Evolutionary conservation across 2,113 vertebrate species (phyloP).

Genomic region (Brevimyrus niger): DNA sequence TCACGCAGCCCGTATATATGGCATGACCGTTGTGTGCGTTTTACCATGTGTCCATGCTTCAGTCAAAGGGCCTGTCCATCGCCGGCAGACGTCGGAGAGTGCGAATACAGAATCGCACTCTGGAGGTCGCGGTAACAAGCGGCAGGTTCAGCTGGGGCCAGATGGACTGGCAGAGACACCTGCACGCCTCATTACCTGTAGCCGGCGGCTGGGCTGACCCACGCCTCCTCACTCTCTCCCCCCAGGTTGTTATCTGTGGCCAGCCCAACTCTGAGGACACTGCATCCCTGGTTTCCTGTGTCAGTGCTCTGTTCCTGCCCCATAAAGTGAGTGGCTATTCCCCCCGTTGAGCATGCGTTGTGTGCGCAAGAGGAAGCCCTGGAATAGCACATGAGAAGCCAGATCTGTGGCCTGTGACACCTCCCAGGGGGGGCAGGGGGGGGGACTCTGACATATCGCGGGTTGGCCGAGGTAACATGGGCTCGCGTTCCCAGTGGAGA

Average conservation of each 20-base stretch:
- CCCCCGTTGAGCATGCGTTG: background rate
- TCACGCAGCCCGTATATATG: background rate
- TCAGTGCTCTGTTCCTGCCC: slow-evolving; percentile 71
- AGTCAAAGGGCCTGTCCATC: background rate
- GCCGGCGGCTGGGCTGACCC: slow-evolving; percentile 28
- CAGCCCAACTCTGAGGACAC: slow-evolving; percentile 75
- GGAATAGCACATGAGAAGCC: background rate
- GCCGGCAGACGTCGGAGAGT: background rate
- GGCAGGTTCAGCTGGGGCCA: slow-evolving; percentile 29
- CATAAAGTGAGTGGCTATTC: slow-evolving; percentile 67
- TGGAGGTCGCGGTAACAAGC: slow-evolving; percentile 32
- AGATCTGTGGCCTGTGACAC: background rate
- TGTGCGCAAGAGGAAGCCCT: background rate
- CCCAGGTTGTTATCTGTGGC: slow-evolving; percentile 80
- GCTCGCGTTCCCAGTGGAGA: background rate
- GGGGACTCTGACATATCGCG: background rate
- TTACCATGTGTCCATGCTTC: background rate
- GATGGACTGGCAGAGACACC: slow-evolving; percentile 27
- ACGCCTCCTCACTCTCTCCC: slow-evolving; percentile 10
- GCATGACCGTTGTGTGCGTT: background rate
- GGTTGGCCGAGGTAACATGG: background rate
- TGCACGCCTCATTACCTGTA: slow-evolving; percentile 34
- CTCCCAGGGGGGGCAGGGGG: background rate
- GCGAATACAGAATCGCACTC: background rate
- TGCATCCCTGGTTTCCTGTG: slow-evolving; percentile 59